phyloP scores from a whole-genome alignment of 1,140 invertebrate species.

The Drosophila ogumai region DNA sequence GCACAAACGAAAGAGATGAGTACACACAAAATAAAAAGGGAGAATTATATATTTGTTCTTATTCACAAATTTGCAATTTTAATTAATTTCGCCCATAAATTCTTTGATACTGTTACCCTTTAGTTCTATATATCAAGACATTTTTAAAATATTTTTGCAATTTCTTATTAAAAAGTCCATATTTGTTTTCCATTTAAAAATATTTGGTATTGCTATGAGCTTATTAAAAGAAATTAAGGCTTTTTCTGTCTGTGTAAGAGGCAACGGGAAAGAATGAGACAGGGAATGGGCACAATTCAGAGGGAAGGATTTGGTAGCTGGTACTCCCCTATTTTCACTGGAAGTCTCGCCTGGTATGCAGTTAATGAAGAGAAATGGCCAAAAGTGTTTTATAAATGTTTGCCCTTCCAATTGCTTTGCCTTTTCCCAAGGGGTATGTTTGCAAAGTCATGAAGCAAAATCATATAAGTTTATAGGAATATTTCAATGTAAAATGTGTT shows the following conservation, averaged over 20 bases:
- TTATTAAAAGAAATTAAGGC: background rate
- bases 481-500: background rate
- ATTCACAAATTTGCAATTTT: too few relatives aligned
- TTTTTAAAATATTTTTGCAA: too few relatives aligned
- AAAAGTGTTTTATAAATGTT: constrained; percentile 78
- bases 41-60: too few relatives aligned
- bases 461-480: background rate
- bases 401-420: constrained; percentile 29
- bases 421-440: background rate
- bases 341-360: constrained; percentile 29
- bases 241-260: background rate
- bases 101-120: too few relatives aligned
- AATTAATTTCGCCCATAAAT: too few relatives aligned
- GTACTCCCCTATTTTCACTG: constrained; percentile 5
- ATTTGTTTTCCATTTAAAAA: background rate
- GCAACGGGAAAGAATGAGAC: background rate
- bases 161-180: too few relatives aligned
- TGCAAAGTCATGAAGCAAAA: background rate
- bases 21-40: background rate
- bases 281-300: background rate
- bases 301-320: background rate
- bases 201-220: background rate
- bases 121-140: too few relatives aligned
- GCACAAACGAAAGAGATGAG: constrained; percentile 13
- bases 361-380: constrained; percentile 79